A percentile compares a stretch with the other conserved stretches of the same genome.
Conservation (phyloP, 2,888 invertebrate species). For the Mimachlamys varia region DNA sequence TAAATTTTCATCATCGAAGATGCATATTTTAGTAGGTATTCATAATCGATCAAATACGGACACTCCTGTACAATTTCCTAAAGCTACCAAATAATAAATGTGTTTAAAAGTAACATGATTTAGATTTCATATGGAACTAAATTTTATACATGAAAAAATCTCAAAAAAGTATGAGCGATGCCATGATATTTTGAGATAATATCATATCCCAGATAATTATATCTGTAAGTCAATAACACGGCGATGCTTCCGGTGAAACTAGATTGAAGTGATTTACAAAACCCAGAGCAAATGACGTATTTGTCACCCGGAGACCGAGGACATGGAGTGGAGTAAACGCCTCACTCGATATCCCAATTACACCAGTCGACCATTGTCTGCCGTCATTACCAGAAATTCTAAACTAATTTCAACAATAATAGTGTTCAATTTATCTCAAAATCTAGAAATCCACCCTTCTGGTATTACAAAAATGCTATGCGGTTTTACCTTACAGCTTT, state of each 20-base stretch:
- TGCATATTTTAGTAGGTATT: no score
- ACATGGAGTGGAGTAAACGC: not conserved
- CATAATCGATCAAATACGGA: no score
- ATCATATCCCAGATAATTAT: not conserved
- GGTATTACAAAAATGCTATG: not conserved
- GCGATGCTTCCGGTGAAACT: not conserved
- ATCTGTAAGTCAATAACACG: not conserved
- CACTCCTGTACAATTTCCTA: no score
- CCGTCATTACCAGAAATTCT: not conserved
- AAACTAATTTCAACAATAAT: constrained; percentile 1
- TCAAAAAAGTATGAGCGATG: no score
- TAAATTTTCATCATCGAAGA: no score
- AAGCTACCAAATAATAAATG: no score
- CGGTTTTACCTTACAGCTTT: not conserved
- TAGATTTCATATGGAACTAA: no score
- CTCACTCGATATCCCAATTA: not conserved
- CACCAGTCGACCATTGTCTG: not conserved
- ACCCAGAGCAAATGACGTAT: not conserved
- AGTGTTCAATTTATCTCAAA: constrained; percentile 16
- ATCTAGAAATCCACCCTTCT: constrained; percentile 11
- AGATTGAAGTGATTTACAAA: constrained; percentile 22
- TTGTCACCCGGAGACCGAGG: constrained; percentile 20
- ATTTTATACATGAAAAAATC: no score
- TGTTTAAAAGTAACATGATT: no score
- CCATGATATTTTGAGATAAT: not conserved